Evolutionary conservation across 2,797 vertebrate genomes (phyloP).

Genomic region (Gobionotothen gibberifrons): DNA sequence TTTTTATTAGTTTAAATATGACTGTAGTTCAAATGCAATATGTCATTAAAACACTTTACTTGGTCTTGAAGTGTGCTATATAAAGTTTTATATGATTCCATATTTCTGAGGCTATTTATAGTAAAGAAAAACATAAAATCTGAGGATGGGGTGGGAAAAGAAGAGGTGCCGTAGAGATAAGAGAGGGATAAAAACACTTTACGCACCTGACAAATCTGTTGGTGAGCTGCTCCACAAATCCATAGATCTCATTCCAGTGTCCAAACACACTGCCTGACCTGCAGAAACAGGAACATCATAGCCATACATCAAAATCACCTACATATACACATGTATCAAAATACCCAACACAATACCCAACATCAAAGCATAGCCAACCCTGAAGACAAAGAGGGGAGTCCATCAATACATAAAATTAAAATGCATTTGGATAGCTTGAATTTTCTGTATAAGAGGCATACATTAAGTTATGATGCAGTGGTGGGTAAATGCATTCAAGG

Average conservation of each 20-base stretch:
- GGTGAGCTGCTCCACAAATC: conserved; percentile 92
- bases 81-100: not conserved
- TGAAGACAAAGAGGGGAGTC: not conserved
- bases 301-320: not conserved
- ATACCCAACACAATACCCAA: not conserved
- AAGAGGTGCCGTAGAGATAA: not conserved
- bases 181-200: not conserved
- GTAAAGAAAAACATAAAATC: not conserved
- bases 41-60: not conserved
- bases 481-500: not conserved
- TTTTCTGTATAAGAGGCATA: not conserved
- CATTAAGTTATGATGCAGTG: not conserved
- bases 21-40: not conserved
- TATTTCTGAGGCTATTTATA: not conserved
- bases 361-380: not conserved
- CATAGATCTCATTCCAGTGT: conserved; percentile 94
- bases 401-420: not conserved
- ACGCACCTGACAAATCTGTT: conserved; percentile 93
- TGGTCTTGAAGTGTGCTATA: not conserved
- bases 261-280: conserved; percentile 93
- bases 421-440: not conserved
- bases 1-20: conserved; percentile 16
- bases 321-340: not conserved
- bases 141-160: not conserved
- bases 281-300: conserved; percentile 21